These are phyloP conservation scores for Oscheius sp. DNA, from an alignment of 2,888 invertebrate genomes.

Conservation along the genomic window DNA sequence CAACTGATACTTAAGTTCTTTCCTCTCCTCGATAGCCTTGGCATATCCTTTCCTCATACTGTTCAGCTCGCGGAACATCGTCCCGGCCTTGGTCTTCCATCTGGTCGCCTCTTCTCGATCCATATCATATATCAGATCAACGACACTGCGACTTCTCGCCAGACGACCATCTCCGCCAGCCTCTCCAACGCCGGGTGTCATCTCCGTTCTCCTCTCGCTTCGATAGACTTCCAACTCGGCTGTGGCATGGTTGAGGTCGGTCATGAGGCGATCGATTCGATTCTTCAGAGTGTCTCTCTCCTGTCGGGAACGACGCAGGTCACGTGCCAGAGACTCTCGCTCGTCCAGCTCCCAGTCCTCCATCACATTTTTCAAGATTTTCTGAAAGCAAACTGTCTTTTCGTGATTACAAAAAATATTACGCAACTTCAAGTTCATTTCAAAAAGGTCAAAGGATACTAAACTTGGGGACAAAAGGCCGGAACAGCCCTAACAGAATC, in stretches of 20 bases:
- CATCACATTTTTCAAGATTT: constrained; percentile 57
- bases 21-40: constrained; percentile 46
- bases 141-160: constrained; percentile 30
- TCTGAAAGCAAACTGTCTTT: constrained; percentile 41
- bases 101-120: constrained; percentile 36
- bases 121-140: constrained; percentile 21
- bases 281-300: constrained; percentile 56
- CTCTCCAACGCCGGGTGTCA: background rate
- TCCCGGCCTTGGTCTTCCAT: constrained; percentile 70
- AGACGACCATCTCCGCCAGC: constrained; percentile 22
- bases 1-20: constrained; percentile 59
- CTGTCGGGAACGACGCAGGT: constrained; percentile 55
- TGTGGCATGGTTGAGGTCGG: constrained; percentile 49
- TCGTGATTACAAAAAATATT: no score
- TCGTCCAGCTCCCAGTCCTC: constrained; percentile 62
- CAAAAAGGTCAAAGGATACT: no score
- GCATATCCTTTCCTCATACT: constrained; percentile 57
- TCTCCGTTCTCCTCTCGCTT: constrained; percentile 36
- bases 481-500: no score
- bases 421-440: no score
- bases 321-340: constrained; percentile 50
- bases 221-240: constrained; percentile 56
- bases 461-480: no score
- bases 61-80: constrained; percentile 67
- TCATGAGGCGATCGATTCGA: constrained; percentile 44